Evolutionary conservation across 2,113 vertebrate genomes (phyloP), one percentile per base, ranked within the genome.

Genomic region (Rhea pennata): DNA sequence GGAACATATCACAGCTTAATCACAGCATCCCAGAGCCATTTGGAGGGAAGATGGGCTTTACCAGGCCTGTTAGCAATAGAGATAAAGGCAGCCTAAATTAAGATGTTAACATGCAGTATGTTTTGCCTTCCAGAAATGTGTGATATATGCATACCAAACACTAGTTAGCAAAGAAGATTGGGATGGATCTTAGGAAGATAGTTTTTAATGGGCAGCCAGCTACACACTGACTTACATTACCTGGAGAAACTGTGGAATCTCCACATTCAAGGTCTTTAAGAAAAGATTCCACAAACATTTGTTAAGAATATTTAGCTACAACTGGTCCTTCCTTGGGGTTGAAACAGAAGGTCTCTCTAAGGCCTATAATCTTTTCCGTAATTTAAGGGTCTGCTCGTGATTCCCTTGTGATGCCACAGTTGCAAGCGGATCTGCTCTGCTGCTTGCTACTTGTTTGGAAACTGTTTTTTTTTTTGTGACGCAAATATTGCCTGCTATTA

Each of bases 161-260:
- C 74, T 29, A 77, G 82, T 70, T 29, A 77, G 82, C 66, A 90
- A 93, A 69, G 33, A 44, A 79, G 62, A 70, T 0, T 19, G 22
- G 50, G 54, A 72, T 61, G 93, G 58, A 67, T 66, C 33, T 83
- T 76, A 76, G 54, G 50, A 20, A 51, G 83, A 73, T 72, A 26
- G 84, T 80, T 88, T 87, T 88, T 83, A 66, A 93, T 51, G 69
- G 73, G 46, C 36, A 87, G 44, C 81, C 67, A 83, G 75, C 40
- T 91, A 50, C 0, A 0, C 40, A 40, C 26, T 1, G 3, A 76
- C 44, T 79, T 66, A 50, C 31, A 29, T 88, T 90, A 94, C 71
- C 62, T 83, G 48, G 59, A 21, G 64, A 97, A 96, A 92, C 13
- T 31, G 94, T 91, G 93, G 54, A 62, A 83, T 76, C 46, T 62